These are phyloP conservation scores for Phortica okadai DNA, from an alignment of 2,888 invertebrate species.

Conservation along the genomic window DNA sequence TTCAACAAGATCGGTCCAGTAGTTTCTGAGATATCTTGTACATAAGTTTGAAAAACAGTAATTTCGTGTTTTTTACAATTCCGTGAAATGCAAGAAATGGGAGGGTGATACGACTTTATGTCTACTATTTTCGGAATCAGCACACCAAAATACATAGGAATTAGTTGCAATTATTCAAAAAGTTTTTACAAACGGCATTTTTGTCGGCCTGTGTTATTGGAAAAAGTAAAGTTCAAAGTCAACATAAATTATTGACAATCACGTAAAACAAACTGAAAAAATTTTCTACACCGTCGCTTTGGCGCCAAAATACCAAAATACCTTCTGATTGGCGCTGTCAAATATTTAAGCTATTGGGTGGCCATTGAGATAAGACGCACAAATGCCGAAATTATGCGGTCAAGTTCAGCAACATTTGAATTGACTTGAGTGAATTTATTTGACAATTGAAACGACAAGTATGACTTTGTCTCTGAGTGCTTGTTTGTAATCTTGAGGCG, in stretches of 20 bases:
- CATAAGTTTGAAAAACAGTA: too few species aligned
- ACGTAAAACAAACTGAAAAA: not conserved
- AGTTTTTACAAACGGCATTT: too few species aligned
- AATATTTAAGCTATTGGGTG: constrained; percentile 54
- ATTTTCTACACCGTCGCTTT: constrained; percentile 26
- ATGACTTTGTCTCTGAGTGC: not conserved
- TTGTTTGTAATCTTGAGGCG: constrained; percentile 30
- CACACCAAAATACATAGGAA: too few species aligned
- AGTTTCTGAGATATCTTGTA: too few species aligned
- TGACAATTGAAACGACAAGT: not conserved
- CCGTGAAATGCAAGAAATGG: too few species aligned
- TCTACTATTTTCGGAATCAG: too few species aligned
- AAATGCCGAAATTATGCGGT: constrained; percentile 46
- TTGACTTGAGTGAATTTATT: constrained; percentile 55
- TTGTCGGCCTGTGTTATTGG: too few species aligned
- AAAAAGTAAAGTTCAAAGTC: constrained; percentile 42
- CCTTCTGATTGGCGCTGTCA: not conserved
- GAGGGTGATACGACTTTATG: too few species aligned
- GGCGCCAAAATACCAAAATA: constrained; percentile 56
- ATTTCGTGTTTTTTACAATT: too few species aligned
- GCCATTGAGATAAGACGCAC: constrained; percentile 46
- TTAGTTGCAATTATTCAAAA: too few species aligned
- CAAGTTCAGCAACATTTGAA: constrained; percentile 66
- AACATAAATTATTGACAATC: constrained; percentile 16
- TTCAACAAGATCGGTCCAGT: too few species aligned